phyloP scores from a whole-genome alignment of 2,113 vertebrate genomes.

The Lates calcarifer region DNA sequence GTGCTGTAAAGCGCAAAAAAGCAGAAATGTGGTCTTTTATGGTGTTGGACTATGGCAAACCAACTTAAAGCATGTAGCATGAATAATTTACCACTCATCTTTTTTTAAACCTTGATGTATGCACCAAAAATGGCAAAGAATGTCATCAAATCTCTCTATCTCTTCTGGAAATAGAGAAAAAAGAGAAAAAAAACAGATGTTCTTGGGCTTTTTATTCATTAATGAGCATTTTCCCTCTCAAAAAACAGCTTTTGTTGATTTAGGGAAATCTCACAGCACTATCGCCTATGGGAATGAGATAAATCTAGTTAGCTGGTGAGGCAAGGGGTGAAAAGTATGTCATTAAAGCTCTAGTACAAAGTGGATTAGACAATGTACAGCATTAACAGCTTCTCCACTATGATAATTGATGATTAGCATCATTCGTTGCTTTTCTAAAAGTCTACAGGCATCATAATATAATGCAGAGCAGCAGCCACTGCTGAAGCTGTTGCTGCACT shows the following conservation, averaged over 20 bases:
- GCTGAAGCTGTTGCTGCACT: background rate
- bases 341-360: slow-evolving; percentile 73
- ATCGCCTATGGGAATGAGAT: slow-evolving; percentile 70
- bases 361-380: slow-evolving; percentile 71
- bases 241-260: slow-evolving; percentile 79
- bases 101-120: slow-evolving; percentile 66
- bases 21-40: slow-evolving; percentile 54
- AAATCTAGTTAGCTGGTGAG: slow-evolving; percentile 68
- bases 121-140: slow-evolving; percentile 53
- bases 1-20: background rate
- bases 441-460: slow-evolving; percentile 18
- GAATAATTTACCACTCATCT: slow-evolving; percentile 78
- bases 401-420: slow-evolving; percentile 62
- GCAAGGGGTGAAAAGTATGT: slow-evolving; percentile 71
- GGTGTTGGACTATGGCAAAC: slow-evolving; percentile 61
- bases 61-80: slow-evolving; percentile 75
- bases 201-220: slow-evolving; percentile 69
- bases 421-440: slow-evolving; percentile 39
- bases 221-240: slow-evolving; percentile 72
- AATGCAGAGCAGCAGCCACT: background rate
- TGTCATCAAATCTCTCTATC: slow-evolving; percentile 73
- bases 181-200: slow-evolving; percentile 64
- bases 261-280: slow-evolving; percentile 61
- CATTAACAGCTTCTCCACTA: slow-evolving; percentile 34
- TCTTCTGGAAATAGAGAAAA: slow-evolving; percentile 63